Percentiles rank a stretch among this genome's conserved stretches.
Conservation (phyloP, 35 echinoderm and acorn worm genomes). For the Heliocidaris erythrogramma region DNA sequence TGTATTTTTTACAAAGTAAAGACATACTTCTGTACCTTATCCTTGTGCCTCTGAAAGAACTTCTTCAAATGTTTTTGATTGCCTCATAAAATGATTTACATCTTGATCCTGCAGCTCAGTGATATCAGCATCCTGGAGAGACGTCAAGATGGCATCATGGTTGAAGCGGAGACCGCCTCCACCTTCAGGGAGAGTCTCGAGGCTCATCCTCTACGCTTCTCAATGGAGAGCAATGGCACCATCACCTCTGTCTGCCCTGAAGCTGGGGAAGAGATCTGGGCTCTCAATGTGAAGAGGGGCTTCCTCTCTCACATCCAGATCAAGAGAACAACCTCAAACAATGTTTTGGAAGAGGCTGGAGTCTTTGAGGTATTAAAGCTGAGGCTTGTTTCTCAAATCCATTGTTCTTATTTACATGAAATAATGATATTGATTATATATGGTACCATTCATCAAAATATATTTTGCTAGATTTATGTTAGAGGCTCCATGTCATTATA, state of each 20-base stretch:
- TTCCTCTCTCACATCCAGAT: constrained; percentile 78
- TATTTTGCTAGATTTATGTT: too few relatives aligned
- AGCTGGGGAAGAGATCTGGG: constrained; percentile 53
- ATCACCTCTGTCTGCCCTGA: constrained; percentile 75
- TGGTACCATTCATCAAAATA: not conserved
- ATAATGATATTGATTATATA: too few relatives aligned
- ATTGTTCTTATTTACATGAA: too few relatives aligned
- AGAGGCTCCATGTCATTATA: too few relatives aligned
- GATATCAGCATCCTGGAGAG: not conserved
- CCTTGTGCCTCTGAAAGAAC: too few relatives aligned
- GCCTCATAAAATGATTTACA: not conserved
- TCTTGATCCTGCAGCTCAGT: not conserved
- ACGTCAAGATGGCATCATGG: constrained; percentile 8
- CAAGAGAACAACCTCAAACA: not conserved
- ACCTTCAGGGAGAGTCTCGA: constrained; percentile 4
- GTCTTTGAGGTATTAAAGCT: not conserved
- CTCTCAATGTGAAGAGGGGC: constrained; percentile 83
- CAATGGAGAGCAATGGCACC: constrained; percentile 62
- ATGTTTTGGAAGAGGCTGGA: not conserved
- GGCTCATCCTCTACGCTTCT: constrained; percentile 55
- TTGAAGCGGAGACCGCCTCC: not conserved
- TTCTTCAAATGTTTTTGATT: not conserved
- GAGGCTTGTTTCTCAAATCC: too few relatives aligned
- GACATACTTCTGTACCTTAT: too few relatives aligned
- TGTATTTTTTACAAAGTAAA: too few relatives aligned